Evolutionary conservation across 2,888 invertebrate genomes (phyloP).

Genomic region (Uropetala carovei): DNA sequence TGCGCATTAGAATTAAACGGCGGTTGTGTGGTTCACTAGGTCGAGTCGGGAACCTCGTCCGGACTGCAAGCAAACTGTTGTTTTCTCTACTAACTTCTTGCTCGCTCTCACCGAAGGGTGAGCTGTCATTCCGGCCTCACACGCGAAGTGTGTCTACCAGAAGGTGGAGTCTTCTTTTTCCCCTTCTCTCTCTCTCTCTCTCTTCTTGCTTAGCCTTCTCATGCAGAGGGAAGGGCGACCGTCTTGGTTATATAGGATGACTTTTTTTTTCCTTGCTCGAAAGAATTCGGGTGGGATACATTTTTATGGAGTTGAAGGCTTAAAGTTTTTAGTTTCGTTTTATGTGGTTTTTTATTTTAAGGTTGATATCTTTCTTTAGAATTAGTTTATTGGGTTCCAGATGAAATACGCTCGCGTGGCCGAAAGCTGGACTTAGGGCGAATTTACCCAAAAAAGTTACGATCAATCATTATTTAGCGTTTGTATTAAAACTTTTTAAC

Average conservation of each 20-base stretch:
- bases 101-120: slow-evolving; percentile 15
- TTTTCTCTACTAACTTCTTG: slow-evolving; percentile 14
- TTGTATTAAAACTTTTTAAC: too few species aligned
- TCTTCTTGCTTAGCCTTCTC: neutral
- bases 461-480: too few species aligned
- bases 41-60: neutral
- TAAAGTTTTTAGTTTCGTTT: too few species aligned
- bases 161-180: neutral
- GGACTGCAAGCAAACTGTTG: slow-evolving; percentile 12
- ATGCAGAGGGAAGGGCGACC: neutral
- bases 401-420: too few species aligned
- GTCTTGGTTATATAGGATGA: neutral
- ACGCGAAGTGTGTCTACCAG: neutral
- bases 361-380: too few species aligned
- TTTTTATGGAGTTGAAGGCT: too few species aligned
- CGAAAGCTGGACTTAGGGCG: too few species aligned
- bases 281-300: neutral
- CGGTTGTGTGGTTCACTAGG: slow-evolving; percentile 5
- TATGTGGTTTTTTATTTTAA: too few species aligned
- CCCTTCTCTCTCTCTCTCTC: neutral
- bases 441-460: too few species aligned
- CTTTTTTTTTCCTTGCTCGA: neutral
- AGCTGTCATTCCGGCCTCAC: slow-evolving; percentile 9
- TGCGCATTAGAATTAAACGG: slow-evolving; percentile 8
- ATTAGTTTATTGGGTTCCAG: too few species aligned